Percentiles rank a stretch among this genome's conserved stretches.
These are phyloP conservation scores for Drosophila neoperkinsi DNA, from an alignment of 2,888 invertebrate species.

Conservation along the genomic window DNA sequence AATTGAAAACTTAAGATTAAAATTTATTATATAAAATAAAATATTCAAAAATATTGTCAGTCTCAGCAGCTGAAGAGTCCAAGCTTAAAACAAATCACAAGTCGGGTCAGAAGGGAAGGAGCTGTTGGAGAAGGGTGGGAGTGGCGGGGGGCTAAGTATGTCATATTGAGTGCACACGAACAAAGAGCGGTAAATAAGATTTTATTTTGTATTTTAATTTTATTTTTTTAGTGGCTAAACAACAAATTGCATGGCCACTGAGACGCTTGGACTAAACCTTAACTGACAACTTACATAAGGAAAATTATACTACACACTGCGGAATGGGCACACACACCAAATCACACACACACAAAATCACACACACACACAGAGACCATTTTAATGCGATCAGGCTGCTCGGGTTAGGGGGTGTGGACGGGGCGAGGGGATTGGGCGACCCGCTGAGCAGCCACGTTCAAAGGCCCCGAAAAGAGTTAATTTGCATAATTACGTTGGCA, in stretches of 20 bases:
- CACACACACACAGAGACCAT: slow-evolving; percentile 23
- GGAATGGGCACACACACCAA: slow-evolving; percentile 21
- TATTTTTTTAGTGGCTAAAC: slow-evolving; percentile 61
- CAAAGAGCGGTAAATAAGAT: slow-evolving; percentile 60
- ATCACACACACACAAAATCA: slow-evolving; percentile 9
- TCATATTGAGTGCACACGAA: slow-evolving; percentile 77
- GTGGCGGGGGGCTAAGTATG: slow-evolving; percentile 23
- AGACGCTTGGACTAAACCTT: slow-evolving; percentile 58
- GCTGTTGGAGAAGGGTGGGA: background rate
- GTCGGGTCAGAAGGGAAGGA: background rate
- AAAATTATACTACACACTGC: slow-evolving; percentile 47
- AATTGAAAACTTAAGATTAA: background rate
- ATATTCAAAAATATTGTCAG: background rate
- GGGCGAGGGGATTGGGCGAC: slow-evolving; percentile 23
- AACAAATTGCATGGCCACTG: slow-evolving; percentile 71
- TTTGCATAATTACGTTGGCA: slow-evolving; percentile 74
- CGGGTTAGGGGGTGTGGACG: background rate
- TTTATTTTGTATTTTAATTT: slow-evolving; percentile 4
- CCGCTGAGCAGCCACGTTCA: slow-evolving; percentile 70
- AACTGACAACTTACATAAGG: slow-evolving; percentile 74
- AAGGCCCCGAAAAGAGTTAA: slow-evolving; percentile 80
- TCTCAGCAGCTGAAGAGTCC: background rate
- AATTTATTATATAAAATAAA: background rate
- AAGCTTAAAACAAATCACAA: background rate
- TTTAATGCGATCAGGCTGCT: slow-evolving; percentile 47